Base-by-base conservation (phyloP, 2,797 vertebrate genomes). In the Cichlasoma orientale region DNA sequence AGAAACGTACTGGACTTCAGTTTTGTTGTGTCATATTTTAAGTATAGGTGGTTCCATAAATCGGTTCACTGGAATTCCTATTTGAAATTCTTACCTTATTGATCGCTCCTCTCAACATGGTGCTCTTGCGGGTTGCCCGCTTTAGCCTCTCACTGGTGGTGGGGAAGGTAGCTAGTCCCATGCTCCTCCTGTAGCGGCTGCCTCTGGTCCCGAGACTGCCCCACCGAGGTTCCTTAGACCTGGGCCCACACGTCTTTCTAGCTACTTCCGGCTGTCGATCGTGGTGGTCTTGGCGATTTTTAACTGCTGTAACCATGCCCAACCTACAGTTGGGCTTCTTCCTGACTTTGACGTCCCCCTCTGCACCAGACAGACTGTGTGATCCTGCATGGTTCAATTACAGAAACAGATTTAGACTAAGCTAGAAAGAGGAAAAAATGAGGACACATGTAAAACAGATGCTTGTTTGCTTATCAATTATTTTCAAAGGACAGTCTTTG, bases 291-390 rank as follows among this genome's bases (percentile, higher is more conserved):
- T 88, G 86, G 36, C 87, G 93, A 72, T 87, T 92, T 8, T 95
- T 92, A 69, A 86, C 87, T 74, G 91, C 78, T 74, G 90, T 82
- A 70, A 79, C 74, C 29, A 91, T 80, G 16, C 85, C 3, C 38
- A 91, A 84, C 86, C 96, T 97, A 77, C 92, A 95, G 0, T 96
- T 93, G 0, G 96, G 88, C 66, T 96, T 96, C 88, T 93, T 96
- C 82, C 96, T 97, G 80, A 99, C 95, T 95, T 99, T 99, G 89
- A 99, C 98, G 74, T 97, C 97, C 0, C 96, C 96, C 66, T 98
- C 98, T 16, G 88, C 74, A 72, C 92, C 89, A 70, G 92, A 92
- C 52, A 92, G 85, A 86, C 90, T 86, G 52, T 93, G 94, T 56
- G 92, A 94, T 54, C 95, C 96, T 96, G 89, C 44, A 63, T 18